Base-by-base conservation (phyloP, 2,113 vertebrate species). In the Origma solitaria region DNA sequence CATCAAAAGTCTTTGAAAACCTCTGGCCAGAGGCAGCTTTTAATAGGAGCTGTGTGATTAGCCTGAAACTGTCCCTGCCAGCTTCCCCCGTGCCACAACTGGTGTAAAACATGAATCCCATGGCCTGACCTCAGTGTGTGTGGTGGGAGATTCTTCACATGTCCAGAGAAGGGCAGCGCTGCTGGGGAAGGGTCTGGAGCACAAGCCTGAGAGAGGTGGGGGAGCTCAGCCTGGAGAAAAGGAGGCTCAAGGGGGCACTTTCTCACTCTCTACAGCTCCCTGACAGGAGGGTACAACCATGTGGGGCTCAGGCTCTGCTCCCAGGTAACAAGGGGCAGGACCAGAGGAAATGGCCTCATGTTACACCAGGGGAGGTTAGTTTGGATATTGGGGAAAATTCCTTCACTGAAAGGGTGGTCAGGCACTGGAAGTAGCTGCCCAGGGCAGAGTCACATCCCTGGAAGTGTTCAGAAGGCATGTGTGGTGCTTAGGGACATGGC, bases 61-160 rank as follows among this genome's bases (percentile, higher is more conserved):
- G 60, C 38, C 25, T 87, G 57, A 8, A 77, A 13, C 31, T 22
- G 12, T 58, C 23, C 28, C 50, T 76, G 49, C 30, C 82, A 58
- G 13, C 64, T 65, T 64, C 45, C 33, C 15, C 30, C 21, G 44
- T 54, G 76, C 30, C 57, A 13, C 42, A 62, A 1, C 12, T 61
- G 25, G 33, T 35, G 22, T 45, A 5, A 81, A 90, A 31, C 51
- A 10, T 6, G 42, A 3, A 10, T 6, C 47, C 2, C 0, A 1
- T 1, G 56, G 49, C 30, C 33, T 77, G 58, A 60, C 33, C 30
- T 45, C 17, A 17, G 4, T 24, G 17, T 35, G 31, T 30, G n/a
- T 56, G 33, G 19, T 40, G 37, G 35, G 28, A 66, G 14, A 57
- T 37, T 22, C 0, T 56, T 57, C 22, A 8, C 0, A 0, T 58